Evolutionary conservation across 1,140 invertebrate genomes (phyloP).

Genomic region (Pogonomyrmex barbatus): DNA sequence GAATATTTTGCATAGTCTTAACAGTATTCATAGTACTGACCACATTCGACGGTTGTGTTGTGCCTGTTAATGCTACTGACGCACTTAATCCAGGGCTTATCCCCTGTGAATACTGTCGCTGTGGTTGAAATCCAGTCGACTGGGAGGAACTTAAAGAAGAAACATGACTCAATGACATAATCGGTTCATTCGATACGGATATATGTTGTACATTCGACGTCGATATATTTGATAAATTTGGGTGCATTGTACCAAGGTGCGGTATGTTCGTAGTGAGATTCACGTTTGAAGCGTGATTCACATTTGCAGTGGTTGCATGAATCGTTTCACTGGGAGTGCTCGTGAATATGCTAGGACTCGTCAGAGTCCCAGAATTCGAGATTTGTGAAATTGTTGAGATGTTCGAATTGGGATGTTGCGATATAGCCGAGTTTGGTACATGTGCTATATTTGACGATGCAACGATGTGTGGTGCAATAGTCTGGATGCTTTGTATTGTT

Average conservation of each 20-base stretch:
- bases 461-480: constrained; percentile 84
- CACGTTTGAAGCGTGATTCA: constrained; percentile 79
- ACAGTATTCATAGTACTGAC: constrained; percentile 82
- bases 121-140: constrained; percentile 75
- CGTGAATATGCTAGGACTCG: constrained; percentile 80
- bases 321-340: constrained; percentile 81
- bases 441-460: constrained; percentile 82
- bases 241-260: constrained; percentile 84
- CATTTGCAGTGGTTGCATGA: constrained; percentile 78
- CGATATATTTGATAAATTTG: constrained; percentile 81
- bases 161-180: constrained; percentile 76
- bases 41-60: constrained; percentile 77
- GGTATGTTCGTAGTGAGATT: constrained; percentile 81
- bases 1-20: constrained; percentile 83
- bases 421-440: constrained; percentile 78
- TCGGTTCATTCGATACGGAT: constrained; percentile 77
- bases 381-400: constrained; percentile 79
- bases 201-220: constrained; percentile 81
- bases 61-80: constrained; percentile 72
- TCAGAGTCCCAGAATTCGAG: constrained; percentile 74
- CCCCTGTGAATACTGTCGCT: constrained; percentile 81
- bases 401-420: constrained; percentile 79
- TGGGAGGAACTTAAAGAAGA: constrained; percentile 78
- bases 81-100: constrained; percentile 75
- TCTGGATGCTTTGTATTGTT: constrained; percentile 84